A percentile compares a stretch with the other conserved stretches of the same genome.
Evolutionary conservation across 2,888 invertebrate genomes (phyloP).

Genomic region (Cosmia pyralina): DNA sequence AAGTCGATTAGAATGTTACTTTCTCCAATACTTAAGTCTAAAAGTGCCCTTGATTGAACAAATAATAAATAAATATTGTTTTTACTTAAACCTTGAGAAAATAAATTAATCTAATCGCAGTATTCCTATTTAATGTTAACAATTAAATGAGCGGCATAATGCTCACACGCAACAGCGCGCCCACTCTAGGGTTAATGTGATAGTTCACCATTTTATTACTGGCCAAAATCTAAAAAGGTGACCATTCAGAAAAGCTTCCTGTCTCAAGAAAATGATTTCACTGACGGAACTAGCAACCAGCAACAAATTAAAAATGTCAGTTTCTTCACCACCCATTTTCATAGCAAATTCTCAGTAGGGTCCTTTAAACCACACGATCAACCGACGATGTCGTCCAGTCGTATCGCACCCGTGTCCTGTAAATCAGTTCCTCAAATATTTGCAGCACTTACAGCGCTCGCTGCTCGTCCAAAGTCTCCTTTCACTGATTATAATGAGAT

Average conservation of each 20-base stretch:
- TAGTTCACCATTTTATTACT: neutral
- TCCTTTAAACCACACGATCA: neutral
- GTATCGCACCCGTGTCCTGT: neutral
- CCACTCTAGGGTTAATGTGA: too few relatives aligned
- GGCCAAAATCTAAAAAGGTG: neutral
- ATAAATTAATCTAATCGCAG: too few relatives aligned
- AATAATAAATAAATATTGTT: too few relatives aligned
- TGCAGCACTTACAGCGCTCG: slow-evolving; percentile 39
- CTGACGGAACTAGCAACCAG: neutral
- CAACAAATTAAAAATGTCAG: neutral
- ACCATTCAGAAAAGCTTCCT: neutral
- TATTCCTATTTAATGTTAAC: too few relatives aligned
- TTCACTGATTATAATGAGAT: slow-evolving; percentile 62
- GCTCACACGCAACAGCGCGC: too few relatives aligned
- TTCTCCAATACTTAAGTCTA: too few relatives aligned
- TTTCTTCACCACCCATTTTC: neutral
- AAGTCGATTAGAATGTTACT: too few relatives aligned
- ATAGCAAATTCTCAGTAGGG: too few relatives aligned
- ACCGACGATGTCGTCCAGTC: neutral
- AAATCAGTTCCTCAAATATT: slow-evolving; percentile 39
- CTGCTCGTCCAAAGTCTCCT: slow-evolving; percentile 50
- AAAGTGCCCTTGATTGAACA: too few relatives aligned
- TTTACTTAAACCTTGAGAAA: too few relatives aligned
- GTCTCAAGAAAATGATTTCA: neutral
- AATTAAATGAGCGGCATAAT: too few relatives aligned